These are phyloP conservation scores for Pasiphila rectangulata DNA, from an alignment of 2,888 invertebrate genomes.

Conservation along the genomic window DNA sequence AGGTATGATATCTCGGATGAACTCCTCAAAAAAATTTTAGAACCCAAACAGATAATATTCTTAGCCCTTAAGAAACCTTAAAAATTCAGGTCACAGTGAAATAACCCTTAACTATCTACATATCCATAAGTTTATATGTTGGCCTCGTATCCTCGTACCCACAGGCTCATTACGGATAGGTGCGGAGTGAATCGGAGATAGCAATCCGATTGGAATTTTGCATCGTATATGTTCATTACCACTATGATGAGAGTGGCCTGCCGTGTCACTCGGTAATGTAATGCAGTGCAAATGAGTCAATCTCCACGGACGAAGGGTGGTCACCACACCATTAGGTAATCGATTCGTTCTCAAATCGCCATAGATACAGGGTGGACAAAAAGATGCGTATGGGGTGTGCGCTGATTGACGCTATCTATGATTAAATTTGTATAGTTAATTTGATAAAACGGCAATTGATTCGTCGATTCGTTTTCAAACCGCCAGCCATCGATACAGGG, in stretches of 20 bases:
- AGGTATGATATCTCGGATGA: too few relatives aligned
- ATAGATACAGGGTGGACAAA: conserved; percentile 31
- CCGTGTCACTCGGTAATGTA: conserved; percentile 77
- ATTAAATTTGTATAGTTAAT: too few relatives aligned
- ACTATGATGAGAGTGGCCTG: conserved; percentile 76
- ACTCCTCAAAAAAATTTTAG: too few relatives aligned
- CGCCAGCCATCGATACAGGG: too few relatives aligned
- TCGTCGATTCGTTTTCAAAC: too few relatives aligned
- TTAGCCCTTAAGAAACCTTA: too few relatives aligned
- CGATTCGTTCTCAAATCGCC: conserved; percentile 62
- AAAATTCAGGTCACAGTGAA: too few relatives aligned
- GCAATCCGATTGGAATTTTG: conserved; percentile 42
- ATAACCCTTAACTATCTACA: too few relatives aligned
- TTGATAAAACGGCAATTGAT: too few relatives aligned
- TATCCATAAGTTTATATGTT: neutral
- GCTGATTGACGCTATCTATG: too few relatives aligned
- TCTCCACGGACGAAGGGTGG: conserved; percentile 69
- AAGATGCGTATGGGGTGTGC: too few relatives aligned
- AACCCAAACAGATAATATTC: too few relatives aligned
- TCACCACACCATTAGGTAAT: conserved; percentile 75
- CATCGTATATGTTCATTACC: conserved; percentile 61
- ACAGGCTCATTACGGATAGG: conserved; percentile 6
- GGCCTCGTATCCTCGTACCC: neutral
- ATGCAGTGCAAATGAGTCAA: conserved; percentile 81
- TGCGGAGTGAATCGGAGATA: conserved; percentile 20